Conservation (phyloP, 2,888 invertebrate genomes). For the Cataglyphis albicans region DNA sequence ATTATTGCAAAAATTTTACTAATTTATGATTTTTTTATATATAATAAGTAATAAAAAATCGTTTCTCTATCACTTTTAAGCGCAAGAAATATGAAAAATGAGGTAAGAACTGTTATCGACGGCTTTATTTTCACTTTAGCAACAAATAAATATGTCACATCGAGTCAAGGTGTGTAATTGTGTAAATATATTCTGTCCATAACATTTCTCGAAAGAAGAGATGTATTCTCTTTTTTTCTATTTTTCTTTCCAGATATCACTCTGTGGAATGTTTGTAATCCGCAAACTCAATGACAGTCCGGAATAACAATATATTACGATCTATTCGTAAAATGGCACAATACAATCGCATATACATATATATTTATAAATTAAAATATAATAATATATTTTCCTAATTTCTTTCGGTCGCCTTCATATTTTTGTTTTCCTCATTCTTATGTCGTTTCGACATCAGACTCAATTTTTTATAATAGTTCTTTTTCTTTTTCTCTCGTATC, state of each 20-base stretch:
- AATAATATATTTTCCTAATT: conserved; percentile 71
- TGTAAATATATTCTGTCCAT: conserved; percentile 66
- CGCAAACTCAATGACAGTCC: conserved; percentile 63
- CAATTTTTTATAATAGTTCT: conserved; percentile 51
- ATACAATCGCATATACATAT: conserved; percentile 73
- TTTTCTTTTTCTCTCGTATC: conserved; percentile 77
- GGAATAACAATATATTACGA: conserved; percentile 67
- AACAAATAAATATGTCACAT: conserved; percentile 83
- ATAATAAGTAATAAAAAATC: background rate
- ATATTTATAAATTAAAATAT: conserved; percentile 74
- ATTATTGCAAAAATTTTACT: background rate
- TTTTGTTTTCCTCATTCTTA: conserved; percentile 29
- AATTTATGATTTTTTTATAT: background rate
- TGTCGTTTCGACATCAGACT: conserved; percentile 18
- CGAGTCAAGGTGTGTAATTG: conserved; percentile 74
- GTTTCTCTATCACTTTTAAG: no score
- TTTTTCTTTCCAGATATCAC: conserved; percentile 34
- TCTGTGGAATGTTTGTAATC: conserved; percentile 62
- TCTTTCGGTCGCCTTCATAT: conserved; percentile 51
- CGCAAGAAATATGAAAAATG: conserved; percentile 10
- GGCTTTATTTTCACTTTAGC: conserved; percentile 79
- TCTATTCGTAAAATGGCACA: conserved; percentile 79
- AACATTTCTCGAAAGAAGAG: conserved; percentile 30
- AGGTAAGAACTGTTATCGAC: conserved; percentile 66
- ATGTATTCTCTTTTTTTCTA: conserved; percentile 35